Evolutionary conservation across 2,888 invertebrate species (phyloP).

Genomic region (Parthenolecanium corni): DNA sequence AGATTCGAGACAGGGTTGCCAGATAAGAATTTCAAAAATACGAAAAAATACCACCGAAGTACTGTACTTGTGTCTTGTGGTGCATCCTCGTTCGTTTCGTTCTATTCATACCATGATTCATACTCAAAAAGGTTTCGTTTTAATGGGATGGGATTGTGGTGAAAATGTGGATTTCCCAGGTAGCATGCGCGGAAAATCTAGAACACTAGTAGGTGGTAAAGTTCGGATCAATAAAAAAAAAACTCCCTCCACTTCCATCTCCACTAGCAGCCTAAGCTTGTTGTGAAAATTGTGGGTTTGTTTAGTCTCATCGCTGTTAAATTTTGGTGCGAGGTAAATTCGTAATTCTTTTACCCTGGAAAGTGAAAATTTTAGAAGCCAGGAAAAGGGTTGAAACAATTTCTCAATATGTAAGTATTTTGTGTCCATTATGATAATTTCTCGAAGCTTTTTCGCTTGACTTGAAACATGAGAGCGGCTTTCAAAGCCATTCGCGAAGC

Average conservation of each 20-base stretch:
- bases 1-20: too few relatives aligned
- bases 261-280: slow-evolving; percentile 17
- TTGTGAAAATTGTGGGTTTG: slow-evolving; percentile 18
- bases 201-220: slow-evolving; percentile 27
- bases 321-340: slow-evolving; percentile 6
- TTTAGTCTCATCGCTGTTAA: slow-evolving; percentile 22
- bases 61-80: too few relatives aligned
- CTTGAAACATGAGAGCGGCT: background rate
- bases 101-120: too few relatives aligned
- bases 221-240: slow-evolving; percentile 20
- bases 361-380: slow-evolving; percentile 8
- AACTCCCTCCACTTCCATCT: slow-evolving; percentile 26
- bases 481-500: background rate
- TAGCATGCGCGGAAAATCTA: slow-evolving; percentile 26
- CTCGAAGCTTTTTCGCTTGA: background rate
- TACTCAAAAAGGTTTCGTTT: too few relatives aligned
- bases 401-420: slow-evolving; percentile 15
- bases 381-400: background rate
- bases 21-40: too few relatives aligned
- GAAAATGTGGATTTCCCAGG: too few relatives aligned
- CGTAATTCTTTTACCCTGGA: slow-evolving; percentile 18
- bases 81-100: too few relatives aligned
- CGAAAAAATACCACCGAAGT: too few relatives aligned
- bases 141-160: too few relatives aligned
- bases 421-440: background rate